Percentiles rank a stretch among this genome's conserved stretches.
These are phyloP conservation scores for Drosophila ezoana DNA, from an alignment of 2,888 invertebrate species.

Conservation along the genomic window DNA sequence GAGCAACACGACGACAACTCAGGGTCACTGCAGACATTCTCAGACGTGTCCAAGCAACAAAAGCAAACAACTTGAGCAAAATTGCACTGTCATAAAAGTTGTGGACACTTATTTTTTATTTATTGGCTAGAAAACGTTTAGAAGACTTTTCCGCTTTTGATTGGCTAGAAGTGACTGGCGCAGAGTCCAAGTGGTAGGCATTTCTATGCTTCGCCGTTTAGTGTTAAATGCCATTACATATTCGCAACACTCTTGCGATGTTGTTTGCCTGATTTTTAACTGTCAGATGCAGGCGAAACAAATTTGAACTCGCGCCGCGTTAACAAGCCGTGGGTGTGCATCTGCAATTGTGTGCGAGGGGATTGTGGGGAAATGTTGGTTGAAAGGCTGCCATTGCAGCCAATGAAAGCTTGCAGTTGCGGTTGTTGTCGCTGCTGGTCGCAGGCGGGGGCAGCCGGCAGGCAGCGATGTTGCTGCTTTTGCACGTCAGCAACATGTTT, in stretches of 20 bases:
- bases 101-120: constrained; percentile 22
- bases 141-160: constrained; percentile 10
- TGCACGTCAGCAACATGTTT: constrained; percentile 79
- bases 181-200: constrained; percentile 57
- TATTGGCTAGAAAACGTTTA: constrained; percentile 32
- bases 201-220: constrained; percentile 50
- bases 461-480: constrained; percentile 46
- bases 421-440: constrained; percentile 3
- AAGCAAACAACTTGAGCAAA: constrained; percentile 34
- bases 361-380: neutral
- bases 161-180: constrained; percentile 19
- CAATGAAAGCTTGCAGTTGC: constrained; percentile 60
- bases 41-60: constrained; percentile 34
- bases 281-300: constrained; percentile 71
- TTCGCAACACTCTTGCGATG: constrained; percentile 21
- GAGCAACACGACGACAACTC: constrained; percentile 26
- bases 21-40: constrained; percentile 29
- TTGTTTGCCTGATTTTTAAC: constrained; percentile 52
- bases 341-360: constrained; percentile 3
- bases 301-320: constrained; percentile 55
- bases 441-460: neutral
- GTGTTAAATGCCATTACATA: constrained; percentile 40
- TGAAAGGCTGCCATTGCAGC: constrained; percentile 45
- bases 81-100: constrained; percentile 66
- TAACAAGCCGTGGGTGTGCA: constrained; percentile 38